A percentile compares a stretch with the other conserved stretches of the same genome.
Conservation (phyloP, 2,797 vertebrate species). For the Coracias cyanogaster region DNA sequence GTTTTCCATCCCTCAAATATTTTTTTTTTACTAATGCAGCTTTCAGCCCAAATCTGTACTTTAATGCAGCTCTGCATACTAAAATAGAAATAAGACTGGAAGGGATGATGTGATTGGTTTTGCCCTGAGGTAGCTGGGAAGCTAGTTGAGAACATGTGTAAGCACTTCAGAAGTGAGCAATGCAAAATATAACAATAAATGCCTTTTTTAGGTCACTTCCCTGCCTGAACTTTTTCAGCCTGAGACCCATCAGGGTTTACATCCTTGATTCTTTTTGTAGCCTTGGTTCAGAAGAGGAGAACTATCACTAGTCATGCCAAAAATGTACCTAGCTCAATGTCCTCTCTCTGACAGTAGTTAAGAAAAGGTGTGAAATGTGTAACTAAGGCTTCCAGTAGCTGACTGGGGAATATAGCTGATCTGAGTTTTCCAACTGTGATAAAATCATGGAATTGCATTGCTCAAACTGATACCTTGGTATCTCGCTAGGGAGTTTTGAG, state of each 20-base stretch:
- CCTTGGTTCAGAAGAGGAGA: background rate
- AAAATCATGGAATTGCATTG: background rate
- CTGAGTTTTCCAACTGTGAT: background rate
- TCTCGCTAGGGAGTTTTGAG: background rate
- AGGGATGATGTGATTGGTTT: conserved; percentile 9
- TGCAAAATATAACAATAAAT: background rate
- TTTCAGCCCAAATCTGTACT: conserved; percentile 45
- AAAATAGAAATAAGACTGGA: conserved; percentile 28
- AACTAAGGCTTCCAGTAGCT: background rate
- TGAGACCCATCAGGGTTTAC: background rate
- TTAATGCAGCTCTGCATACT: conserved; percentile 21
- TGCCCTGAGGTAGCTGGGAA: background rate
- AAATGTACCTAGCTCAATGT: background rate
- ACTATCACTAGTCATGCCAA: background rate
- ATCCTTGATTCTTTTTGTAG: background rate
- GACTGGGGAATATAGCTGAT: background rate
- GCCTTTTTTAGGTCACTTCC: background rate
- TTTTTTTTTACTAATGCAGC: conserved; percentile 9
- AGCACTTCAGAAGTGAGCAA: background rate
- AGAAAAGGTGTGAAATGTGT: background rate
- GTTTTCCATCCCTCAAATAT: background rate
- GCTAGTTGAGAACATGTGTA: background rate
- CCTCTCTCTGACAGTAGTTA: background rate
- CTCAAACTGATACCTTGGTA: background rate
- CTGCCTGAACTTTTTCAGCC: background rate